phyloP scores from a whole-genome alignment of 2,888 invertebrate species.

The Myopa testacea region DNA sequence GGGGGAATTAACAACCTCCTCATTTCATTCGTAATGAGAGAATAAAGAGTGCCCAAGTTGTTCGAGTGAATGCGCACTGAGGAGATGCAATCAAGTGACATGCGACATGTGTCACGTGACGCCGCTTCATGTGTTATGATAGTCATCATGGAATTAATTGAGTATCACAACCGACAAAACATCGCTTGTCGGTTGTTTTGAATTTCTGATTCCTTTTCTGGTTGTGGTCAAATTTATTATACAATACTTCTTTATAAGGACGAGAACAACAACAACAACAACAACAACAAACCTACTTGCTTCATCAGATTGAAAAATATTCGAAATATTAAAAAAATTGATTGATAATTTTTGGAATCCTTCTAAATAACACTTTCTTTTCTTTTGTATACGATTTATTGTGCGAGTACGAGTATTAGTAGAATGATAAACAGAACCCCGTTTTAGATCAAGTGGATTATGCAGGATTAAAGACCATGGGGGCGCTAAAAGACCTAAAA shows the following conservation, averaged over 20 bases:
- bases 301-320: too few species aligned
- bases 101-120: constrained; percentile 34
- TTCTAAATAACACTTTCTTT: too few species aligned
- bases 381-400: too few species aligned
- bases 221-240: not conserved
- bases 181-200: not conserved
- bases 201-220: not conserved
- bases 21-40: not conserved
- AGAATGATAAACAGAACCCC: too few species aligned
- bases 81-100: constrained; percentile 30
- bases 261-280: constrained; percentile 29
- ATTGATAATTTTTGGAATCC: too few species aligned
- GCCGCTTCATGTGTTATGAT: constrained; percentile 17
- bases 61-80: not conserved
- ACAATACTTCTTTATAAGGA: not conserved
- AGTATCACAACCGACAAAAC: not conserved
- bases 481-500: too few species aligned
- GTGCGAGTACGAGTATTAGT: too few species aligned
- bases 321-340: too few species aligned
- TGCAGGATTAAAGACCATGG: too few species aligned
- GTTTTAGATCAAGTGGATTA: too few species aligned
- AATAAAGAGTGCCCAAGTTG: not conserved
- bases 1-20: too few species aligned
- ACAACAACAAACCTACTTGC: not conserved
- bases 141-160: constrained; percentile 16